Conservation (phyloP, 2,888 invertebrate species). For the Autographa gamma region DNA sequence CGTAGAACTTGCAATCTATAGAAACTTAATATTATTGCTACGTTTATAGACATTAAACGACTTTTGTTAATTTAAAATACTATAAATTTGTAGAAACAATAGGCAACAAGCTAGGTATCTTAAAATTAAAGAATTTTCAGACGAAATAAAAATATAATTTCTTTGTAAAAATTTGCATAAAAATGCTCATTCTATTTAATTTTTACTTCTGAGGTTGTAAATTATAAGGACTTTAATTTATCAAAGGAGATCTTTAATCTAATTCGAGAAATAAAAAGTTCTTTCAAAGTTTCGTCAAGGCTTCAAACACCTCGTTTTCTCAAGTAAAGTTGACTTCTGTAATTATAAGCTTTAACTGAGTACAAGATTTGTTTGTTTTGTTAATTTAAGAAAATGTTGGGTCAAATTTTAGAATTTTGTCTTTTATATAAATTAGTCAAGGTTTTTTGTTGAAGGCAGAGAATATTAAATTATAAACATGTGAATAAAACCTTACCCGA, state of each 20-base stretch:
- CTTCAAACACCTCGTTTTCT: neutral
- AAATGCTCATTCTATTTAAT: slow-evolving; percentile 18
- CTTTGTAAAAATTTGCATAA: slow-evolving; percentile 3
- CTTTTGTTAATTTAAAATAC: too few species aligned
- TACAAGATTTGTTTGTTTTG: neutral
- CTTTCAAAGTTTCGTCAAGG: slow-evolving; percentile 7
- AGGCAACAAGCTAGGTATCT: neutral
- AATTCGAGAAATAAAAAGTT: slow-evolving; percentile 22
- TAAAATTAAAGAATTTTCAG: neutral
- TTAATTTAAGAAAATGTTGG: neutral
- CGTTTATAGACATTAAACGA: neutral
- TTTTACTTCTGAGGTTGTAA: slow-evolving; percentile 17
- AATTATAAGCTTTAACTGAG: slow-evolving; percentile 1
- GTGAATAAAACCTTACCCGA: too few species aligned
- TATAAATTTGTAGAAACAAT: neutral
- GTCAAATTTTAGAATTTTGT: neutral
- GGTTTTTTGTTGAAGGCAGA: too few species aligned
- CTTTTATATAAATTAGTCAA: neutral
- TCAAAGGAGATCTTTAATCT: slow-evolving; percentile 44
- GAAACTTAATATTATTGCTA: neutral
- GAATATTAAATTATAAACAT: too few species aligned
- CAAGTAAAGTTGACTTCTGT: neutral
- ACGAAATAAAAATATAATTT: neutral
- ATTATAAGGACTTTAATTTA: slow-evolving; percentile 33
- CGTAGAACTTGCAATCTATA: neutral